These are phyloP conservation scores for Crossoptilon crossoptilon DNA, from an alignment of 2,797 vertebrate genomes.

Conservation along the genomic window DNA sequence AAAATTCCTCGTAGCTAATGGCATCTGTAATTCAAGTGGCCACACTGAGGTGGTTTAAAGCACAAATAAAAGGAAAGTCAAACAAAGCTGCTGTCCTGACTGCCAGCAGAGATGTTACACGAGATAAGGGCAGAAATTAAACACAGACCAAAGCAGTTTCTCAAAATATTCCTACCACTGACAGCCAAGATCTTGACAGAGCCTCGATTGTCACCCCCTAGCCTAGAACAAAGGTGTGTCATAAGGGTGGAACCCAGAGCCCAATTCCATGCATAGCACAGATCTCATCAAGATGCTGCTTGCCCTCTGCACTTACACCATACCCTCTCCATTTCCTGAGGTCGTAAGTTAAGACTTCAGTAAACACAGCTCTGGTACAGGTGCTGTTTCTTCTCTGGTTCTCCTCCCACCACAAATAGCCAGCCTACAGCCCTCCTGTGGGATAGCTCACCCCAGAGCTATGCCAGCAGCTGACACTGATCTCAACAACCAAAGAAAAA, in stretches of 20 bases:
- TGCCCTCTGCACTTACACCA: accelerated
- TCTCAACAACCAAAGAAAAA: neutral
- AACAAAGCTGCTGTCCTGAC: neutral
- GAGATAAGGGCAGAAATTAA: neutral
- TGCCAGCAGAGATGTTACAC: too few relatives aligned
- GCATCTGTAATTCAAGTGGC: neutral
- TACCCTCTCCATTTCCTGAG: neutral
- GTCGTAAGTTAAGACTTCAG: neutral
- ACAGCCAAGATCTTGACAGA: neutral
- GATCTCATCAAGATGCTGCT: too few relatives aligned
- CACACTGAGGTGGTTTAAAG: neutral
- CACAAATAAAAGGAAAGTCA: neutral
- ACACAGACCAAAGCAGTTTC: neutral
- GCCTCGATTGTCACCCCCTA: neutral
- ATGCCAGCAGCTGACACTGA: neutral
- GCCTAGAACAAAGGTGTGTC: neutral
- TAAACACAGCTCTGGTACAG: accelerated
- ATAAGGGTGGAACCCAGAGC: neutral
- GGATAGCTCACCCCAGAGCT: neutral
- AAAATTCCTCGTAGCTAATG: neutral
- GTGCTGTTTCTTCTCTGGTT: neutral
- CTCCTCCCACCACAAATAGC: neutral
- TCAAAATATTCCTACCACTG: neutral
- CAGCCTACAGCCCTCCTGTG: too few relatives aligned
- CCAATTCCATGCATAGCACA: neutral